Conservation (phyloP, 2,888 invertebrate genomes). For the Acanthopleura granulata region DNA sequence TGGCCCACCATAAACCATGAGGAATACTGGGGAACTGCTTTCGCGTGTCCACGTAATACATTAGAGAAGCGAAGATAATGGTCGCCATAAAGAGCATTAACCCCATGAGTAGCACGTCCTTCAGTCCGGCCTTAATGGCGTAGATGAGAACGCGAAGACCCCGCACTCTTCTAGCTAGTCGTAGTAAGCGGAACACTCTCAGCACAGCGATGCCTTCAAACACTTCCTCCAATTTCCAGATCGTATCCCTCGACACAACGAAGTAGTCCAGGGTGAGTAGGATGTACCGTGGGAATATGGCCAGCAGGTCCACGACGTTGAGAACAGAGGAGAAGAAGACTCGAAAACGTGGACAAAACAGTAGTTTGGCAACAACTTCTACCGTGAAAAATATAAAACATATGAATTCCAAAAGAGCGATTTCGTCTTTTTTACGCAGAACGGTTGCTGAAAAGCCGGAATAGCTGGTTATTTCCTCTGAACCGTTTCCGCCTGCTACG, state of each 20-base stretch:
- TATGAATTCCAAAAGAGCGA: conserved; percentile 5
- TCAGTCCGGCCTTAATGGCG: conserved; percentile 11
- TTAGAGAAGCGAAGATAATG: conserved; percentile 9
- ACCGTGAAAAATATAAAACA: conserved; percentile 15
- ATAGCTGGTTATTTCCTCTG: neutral
- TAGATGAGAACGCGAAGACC: conserved; percentile 2
- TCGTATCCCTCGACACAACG: neutral
- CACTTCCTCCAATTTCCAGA: neutral
- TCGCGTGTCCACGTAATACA: conserved; percentile 6
- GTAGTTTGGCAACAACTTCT: neutral
- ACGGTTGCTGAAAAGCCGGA: neutral
- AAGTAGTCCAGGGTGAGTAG: conserved; percentile 2
- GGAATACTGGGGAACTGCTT: conserved; percentile 3
- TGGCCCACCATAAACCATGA: conserved; percentile 13
- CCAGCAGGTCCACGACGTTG: conserved; percentile 1
- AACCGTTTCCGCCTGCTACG: neutral
- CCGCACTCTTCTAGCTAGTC: neutral
- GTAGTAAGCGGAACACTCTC: neutral
- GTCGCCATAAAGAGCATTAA: conserved; percentile 12
- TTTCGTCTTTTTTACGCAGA: neutral
- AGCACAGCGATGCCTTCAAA: conserved; percentile 12
- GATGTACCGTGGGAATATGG: conserved; percentile 8
- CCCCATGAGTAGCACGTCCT: neutral
- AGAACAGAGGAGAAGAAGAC: neutral
- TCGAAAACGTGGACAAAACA: neutral